phyloP scores from a whole-genome alignment of 1,140 invertebrate species.

The Galendromus occidentalis region DNA sequence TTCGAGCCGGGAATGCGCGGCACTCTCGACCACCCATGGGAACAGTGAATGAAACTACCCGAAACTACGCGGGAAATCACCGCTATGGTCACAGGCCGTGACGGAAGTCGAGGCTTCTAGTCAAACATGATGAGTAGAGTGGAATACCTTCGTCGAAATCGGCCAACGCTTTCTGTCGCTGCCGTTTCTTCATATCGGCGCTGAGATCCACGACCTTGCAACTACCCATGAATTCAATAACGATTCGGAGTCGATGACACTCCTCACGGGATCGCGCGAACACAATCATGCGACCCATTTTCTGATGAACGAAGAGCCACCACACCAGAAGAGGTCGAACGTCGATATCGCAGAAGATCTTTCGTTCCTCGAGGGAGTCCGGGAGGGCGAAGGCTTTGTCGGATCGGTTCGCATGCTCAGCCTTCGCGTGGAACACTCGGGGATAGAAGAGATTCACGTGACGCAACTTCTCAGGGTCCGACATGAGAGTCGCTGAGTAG shows the following conservation, averaged over 20 bases:
- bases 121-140: too few species aligned
- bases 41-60: too few species aligned
- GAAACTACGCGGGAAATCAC: too few species aligned
- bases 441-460: conserved; percentile 70
- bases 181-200: conserved; percentile 37
- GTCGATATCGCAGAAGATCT: conserved; percentile 41
- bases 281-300: conserved; percentile 53
- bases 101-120: too few species aligned
- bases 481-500: conserved; percentile 84
- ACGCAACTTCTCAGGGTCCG: conserved; percentile 82
- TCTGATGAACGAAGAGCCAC: conserved; percentile 42
- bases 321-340: conserved; percentile 64
- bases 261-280: conserved; percentile 67
- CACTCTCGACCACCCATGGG: too few species aligned
- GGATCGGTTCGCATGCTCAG: conserved; percentile 29
- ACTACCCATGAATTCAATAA: conserved; percentile 39
- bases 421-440: conserved; percentile 39
- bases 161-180: conserved; percentile 43
- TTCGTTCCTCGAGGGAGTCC: conserved; percentile 52
- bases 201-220: conserved; percentile 46
- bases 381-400: conserved; percentile 63
- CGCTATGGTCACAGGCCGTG: too few species aligned
- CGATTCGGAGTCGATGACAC: conserved; percentile 45
- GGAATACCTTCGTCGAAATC: too few species aligned
- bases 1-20: too few species aligned